Conservation (phyloP, 2,888 invertebrate genomes). For the Heliconius ethilla region DNA sequence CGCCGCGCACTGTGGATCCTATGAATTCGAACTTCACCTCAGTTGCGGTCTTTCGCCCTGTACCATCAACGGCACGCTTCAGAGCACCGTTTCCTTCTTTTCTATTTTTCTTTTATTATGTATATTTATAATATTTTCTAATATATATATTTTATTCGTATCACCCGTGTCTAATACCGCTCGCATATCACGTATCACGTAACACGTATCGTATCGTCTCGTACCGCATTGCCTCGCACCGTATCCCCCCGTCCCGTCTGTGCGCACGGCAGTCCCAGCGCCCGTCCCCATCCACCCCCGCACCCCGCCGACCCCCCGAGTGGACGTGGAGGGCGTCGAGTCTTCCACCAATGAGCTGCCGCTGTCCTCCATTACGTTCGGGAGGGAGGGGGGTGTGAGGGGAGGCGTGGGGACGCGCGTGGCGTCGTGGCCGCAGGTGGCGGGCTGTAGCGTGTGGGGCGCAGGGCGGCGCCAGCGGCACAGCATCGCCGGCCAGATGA, state of each 20-base stretch:
- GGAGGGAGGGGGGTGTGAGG: conserved; percentile 28
- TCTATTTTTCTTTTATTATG: conserved; percentile 41
- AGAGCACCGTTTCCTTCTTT: conserved; percentile 41
- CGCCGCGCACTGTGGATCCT: conserved; percentile 49
- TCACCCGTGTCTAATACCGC: conserved; percentile 65
- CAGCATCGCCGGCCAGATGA: conserved; percentile 98
- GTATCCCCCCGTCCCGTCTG: conserved; percentile 37
- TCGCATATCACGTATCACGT: conserved; percentile 56
- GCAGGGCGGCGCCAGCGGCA: conserved; percentile 93
- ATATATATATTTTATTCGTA: conserved; percentile 60
- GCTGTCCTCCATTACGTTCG: conserved; percentile 82
- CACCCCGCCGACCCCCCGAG: conserved; percentile 60
- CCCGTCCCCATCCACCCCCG: conserved; percentile 43
- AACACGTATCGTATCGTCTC: conserved; percentile 48
- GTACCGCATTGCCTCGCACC: conserved; percentile 42
- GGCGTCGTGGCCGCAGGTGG: conserved; percentile 36
- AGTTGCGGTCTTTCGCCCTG: conserved; percentile 50
- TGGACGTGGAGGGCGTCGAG: conserved; percentile 75
- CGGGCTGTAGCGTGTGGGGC: conserved; percentile 69
- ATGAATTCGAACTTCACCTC: conserved; percentile 44
- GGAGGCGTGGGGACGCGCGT: conserved; percentile 34
- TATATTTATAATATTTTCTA: conserved; percentile 49
- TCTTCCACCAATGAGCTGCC: conserved; percentile 87
- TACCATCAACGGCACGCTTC: conserved; percentile 59
- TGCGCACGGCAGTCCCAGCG: conserved; percentile 28